phyloP scores from a whole-genome alignment of 2,113 vertebrate species.

The Barnardius zonarius region DNA sequence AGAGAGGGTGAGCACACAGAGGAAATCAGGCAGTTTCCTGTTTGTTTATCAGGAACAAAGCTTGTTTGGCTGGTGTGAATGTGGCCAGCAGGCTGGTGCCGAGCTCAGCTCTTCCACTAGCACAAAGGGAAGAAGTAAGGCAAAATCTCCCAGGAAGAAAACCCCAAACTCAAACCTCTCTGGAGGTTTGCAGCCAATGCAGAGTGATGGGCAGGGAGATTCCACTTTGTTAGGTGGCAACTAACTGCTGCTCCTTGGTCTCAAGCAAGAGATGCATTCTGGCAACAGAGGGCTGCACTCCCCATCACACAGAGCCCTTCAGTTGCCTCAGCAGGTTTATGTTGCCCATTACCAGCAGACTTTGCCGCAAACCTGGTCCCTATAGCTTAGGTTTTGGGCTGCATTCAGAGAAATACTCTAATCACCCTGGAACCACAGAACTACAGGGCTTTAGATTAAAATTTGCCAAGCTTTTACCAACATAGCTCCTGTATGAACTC shows the following conservation, averaged over 20 bases:
- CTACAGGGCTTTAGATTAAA: neutral
- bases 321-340: neutral
- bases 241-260: neutral
- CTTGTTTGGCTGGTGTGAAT: neutral
- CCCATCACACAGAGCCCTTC: neutral
- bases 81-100: neutral
- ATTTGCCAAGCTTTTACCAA: neutral
- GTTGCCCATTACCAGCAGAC: neutral
- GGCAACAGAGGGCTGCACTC: neutral
- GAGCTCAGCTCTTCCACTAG: neutral
- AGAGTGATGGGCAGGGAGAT: neutral
- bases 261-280: neutral
- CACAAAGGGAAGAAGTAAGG: neutral
- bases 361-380: neutral
- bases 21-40: slow-evolving; percentile 68
- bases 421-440: neutral
- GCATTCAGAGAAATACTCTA: neutral
- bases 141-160: neutral
- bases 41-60: slow-evolving; percentile 61
- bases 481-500: neutral
- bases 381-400: neutral
- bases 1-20: neutral
- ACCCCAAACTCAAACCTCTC: neutral
- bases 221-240: neutral
- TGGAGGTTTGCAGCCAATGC: neutral